phyloP scores from a whole-genome alignment of 2,113 vertebrate species.

The Blennius ocellaris region DNA sequence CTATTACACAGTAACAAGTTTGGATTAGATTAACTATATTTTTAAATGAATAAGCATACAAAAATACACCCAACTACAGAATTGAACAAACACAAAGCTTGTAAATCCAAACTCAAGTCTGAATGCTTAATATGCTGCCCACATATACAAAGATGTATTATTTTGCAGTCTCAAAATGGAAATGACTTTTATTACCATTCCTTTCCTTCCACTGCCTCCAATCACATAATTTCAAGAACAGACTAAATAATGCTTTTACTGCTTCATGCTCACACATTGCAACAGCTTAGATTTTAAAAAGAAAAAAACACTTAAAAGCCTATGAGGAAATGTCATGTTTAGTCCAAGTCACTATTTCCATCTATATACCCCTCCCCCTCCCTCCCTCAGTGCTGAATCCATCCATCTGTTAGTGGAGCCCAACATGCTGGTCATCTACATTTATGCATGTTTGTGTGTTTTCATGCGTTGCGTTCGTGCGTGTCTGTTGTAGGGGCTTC shows the following conservation, averaged over 20 bases:
- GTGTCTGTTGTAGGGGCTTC: background rate
- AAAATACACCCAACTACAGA: slow-evolving; percentile 9
- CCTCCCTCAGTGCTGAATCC: slow-evolving; percentile 3
- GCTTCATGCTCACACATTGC: slow-evolving; percentile 1
- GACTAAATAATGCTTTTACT: slow-evolving; percentile 19
- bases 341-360: slow-evolving; percentile 22
- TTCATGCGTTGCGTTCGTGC: background rate
- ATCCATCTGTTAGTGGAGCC: slow-evolving; percentile 46
- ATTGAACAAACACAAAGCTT: slow-evolving; percentile 1
- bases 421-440: slow-evolving; percentile 12
- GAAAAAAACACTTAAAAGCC: slow-evolving; percentile 1
- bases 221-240: slow-evolving; percentile 1
- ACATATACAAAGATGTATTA: background rate
- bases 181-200: slow-evolving; percentile 23
- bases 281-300: background rate
- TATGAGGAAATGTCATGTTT: slow-evolving; percentile 33
- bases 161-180: slow-evolving; percentile 14
- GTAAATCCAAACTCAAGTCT: slow-evolving; percentile 14
- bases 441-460: background rate
- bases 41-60: slow-evolving; percentile 7
- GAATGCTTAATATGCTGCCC: slow-evolving; percentile 1
- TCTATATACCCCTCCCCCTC: background rate
- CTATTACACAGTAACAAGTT: slow-evolving; percentile 27
- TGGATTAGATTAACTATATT: background rate
- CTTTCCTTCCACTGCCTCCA: slow-evolving; percentile 15